These are phyloP conservation scores for Xanthorhoe designata DNA, from an alignment of 2,888 invertebrate species.

Conservation along the genomic window DNA sequence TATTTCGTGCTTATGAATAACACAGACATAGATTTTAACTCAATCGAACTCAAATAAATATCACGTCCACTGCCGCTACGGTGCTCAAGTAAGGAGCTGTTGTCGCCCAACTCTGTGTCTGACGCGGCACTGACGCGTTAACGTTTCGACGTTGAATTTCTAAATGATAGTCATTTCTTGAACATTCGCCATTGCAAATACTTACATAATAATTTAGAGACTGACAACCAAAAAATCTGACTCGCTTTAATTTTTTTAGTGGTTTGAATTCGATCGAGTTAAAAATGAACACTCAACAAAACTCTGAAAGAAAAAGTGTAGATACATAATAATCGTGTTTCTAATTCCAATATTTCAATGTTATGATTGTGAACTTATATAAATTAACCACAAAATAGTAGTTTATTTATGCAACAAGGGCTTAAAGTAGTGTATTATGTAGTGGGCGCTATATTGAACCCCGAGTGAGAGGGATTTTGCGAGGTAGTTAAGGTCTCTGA, in stretches of 20 bases:
- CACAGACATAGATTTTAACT: constrained; percentile 13
- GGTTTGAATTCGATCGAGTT: not conserved
- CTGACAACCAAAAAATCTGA: not conserved
- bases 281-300: not conserved
- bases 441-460: no score
- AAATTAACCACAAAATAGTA: not conserved
- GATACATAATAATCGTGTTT: not conserved
- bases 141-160: no score
- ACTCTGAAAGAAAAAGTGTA: not conserved
- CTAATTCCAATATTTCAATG: not conserved
- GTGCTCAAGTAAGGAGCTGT: no score
- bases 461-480: no score
- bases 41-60: constrained; percentile 5
- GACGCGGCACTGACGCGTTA: no score
- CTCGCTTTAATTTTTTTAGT: not conserved
- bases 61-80: not conserved
- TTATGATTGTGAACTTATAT: not conserved
- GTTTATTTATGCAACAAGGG: not conserved
- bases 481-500: no score
- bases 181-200: no score
- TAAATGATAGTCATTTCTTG: no score
- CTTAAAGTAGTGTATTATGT: no score
- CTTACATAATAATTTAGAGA: not conserved
- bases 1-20: constrained; percentile 46
- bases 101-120: no score